These are phyloP conservation scores for Meliscaeva auricollis DNA, from an alignment of 2,888 invertebrate species.

Conservation along the genomic window DNA sequence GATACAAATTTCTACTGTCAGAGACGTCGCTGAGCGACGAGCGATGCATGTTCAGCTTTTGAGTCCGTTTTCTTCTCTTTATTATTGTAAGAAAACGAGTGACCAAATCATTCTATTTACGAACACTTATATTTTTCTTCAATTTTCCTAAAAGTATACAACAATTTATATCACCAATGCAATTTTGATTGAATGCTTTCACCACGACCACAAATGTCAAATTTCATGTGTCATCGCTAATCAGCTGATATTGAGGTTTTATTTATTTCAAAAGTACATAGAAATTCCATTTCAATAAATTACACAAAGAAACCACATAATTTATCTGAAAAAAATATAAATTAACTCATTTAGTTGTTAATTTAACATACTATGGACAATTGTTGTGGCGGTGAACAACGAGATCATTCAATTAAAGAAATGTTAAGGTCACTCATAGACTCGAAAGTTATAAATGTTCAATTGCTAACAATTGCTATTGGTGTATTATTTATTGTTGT, in stretches of 20 bases:
- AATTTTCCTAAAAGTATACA: conserved; percentile 35
- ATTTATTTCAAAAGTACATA: conserved; percentile 47
- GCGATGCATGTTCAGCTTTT: no score
- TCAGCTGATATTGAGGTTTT: conserved; percentile 55
- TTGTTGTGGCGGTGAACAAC: conserved; percentile 81
- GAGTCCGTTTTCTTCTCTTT: no score
- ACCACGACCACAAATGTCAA: conserved; percentile 33
- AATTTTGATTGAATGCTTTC: neutral
- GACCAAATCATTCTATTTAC: neutral
- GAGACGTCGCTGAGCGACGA: no score
- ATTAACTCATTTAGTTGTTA: conserved; percentile 48
- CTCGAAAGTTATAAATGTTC: conserved; percentile 82
- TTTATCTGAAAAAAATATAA: neutral
- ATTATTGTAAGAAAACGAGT: no score
- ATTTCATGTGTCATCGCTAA: conserved; percentile 28
- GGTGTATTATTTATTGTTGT: conserved; percentile 82
- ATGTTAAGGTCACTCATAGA: conserved; percentile 82
- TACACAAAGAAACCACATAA: conserved; percentile 25
- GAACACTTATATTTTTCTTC: neutral
- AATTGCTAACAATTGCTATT: conserved; percentile 82
- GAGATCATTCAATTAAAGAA: conserved; percentile 81
- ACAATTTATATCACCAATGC: neutral
- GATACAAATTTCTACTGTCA: no score
- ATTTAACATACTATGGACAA: conserved; percentile 79
- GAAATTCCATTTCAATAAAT: conserved; percentile 12